These are phyloP conservation scores for Drosophila peninsularis DNA, from an alignment of 2,888 invertebrate genomes.

Conservation along the genomic window DNA sequence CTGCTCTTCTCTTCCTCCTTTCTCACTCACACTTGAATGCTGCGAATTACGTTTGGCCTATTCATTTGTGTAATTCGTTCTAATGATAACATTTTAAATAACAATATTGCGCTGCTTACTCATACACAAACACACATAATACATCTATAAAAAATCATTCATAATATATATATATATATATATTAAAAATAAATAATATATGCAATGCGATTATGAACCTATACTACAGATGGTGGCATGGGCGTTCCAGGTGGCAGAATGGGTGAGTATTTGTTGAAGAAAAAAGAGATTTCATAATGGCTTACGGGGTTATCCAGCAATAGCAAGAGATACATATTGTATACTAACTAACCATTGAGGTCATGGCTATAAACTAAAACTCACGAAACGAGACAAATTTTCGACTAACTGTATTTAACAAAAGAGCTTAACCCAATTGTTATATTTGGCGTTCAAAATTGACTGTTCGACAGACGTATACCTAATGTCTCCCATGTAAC, in stretches of 20 bases:
- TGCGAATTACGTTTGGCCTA: constrained; percentile 67
- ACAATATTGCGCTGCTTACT: constrained; percentile 55
- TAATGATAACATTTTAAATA: constrained; percentile 53
- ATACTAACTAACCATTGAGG: constrained; percentile 24
- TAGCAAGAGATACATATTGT: constrained; percentile 8
- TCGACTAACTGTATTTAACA: constrained; percentile 44
- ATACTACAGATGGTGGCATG: constrained; percentile 83
- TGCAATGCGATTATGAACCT: constrained; percentile 61
- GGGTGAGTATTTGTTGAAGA: constrained; percentile 80
- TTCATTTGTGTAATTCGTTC: constrained; percentile 62
- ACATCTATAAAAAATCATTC: constrained; percentile 28
- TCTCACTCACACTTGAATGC: constrained; percentile 56
- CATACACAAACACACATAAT: constrained; percentile 32
- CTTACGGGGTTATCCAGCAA: constrained; percentile 39
- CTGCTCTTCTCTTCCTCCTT: constrained; percentile 54
- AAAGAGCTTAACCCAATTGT: constrained; percentile 15
- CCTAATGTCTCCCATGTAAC: constrained; percentile 25
- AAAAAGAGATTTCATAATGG: constrained; percentile 28
- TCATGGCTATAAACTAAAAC: constrained; percentile 39
- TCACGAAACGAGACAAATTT: constrained; percentile 30
- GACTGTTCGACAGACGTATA: constrained; percentile 26
- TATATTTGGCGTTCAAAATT: constrained; percentile 47
- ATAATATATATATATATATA: constrained; percentile 22
- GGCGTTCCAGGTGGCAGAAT: constrained; percentile 84
- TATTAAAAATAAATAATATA: constrained; percentile 23